Evolutionary conservation across 1,140 invertebrate species (phyloP), one percentile per base, ranked within the genome.

Genomic region (Uloborus diversus): DNA sequence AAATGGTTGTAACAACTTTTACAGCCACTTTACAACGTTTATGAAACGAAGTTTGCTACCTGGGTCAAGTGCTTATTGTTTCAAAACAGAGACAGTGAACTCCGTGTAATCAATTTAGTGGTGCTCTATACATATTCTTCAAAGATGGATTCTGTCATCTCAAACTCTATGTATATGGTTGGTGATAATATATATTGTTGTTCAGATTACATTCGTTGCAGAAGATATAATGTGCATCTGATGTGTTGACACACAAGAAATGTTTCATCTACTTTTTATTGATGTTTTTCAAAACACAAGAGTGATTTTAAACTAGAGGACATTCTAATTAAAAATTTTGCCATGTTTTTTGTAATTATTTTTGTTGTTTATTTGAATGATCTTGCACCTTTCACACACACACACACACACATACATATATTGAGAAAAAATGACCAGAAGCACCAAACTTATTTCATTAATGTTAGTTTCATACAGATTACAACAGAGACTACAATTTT

Each of bases 121-220:
- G 73, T 78, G 73, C 73, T 78, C 62, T 78, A 37, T 78, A 78
- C 73, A 53, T 65, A 56, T 37, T 56, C 62, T 56, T 64, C 32
- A 33, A 7, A 33, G 47, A 37, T 23, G 25, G 7, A 23, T 35
- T 20, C 7, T 75, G 35, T 75, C 28, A 28, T 49, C 49, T n/a
- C 32, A 64, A 53, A 64, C 57, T 59, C 56, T 73, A 73, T 73
- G 59, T 78, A n/a, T n/a, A 64, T 51, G 47, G 73, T 65, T 78
- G 62, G 51, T 65, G 62, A 78, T 78, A 66, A 78, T 78, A 78
- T 78, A 78, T 78, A 73, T 73, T 78, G 73, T 78, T 78, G 73
- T 78, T 78, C 59, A 66, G 47, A 57, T 65, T 65, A 35, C 66
- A 49, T 65, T 78, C 73, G 42, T 78, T 66, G 62, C 53, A 56